Evolutionary conservation across 2,113 vertebrate species (phyloP).

Genomic region (Silurus glanis): DNA sequence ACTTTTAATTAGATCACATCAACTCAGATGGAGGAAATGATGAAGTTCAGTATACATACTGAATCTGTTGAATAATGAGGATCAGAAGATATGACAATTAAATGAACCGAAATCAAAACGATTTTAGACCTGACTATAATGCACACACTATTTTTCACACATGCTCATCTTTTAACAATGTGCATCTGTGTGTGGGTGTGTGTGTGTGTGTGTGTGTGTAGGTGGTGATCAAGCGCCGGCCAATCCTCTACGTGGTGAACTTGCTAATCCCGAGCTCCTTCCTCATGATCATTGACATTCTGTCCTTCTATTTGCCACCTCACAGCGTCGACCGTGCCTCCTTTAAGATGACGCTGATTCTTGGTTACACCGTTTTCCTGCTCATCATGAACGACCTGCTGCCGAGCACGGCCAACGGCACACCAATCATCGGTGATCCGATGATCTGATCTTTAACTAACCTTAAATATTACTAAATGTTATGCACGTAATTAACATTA

Average conservation of each 20-base stretch:
- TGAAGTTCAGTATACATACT: neutral
- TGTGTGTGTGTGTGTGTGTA: conserved; percentile 41
- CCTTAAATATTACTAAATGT: neutral
- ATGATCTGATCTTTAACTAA: neutral
- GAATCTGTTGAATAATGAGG: neutral
- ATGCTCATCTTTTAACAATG: neutral
- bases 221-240: conserved; percentile 76
- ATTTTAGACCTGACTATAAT: neutral
- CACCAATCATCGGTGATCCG: conserved; percentile 75
- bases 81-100: neutral
- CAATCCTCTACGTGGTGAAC: conserved; percentile 77
- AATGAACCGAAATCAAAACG: neutral
- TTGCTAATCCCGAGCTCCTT: conserved; percentile 78
- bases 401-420: conserved; percentile 78
- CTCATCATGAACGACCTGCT: conserved; percentile 80
- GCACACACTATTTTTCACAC: neutral
- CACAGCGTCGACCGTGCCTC: conserved; percentile 77
- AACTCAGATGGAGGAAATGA: neutral
- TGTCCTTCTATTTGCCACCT: conserved; percentile 77
- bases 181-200: neutral
- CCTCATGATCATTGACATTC: conserved; percentile 78
- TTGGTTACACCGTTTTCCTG: conserved; percentile 78
- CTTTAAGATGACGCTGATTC: conserved; percentile 80
- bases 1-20: neutral
- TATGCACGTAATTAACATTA: neutral